Evolutionary conservation across 2,888 invertebrate species (phyloP), one percentile per base, ranked within the genome.

Genomic region (Drosophila crucigera): DNA sequence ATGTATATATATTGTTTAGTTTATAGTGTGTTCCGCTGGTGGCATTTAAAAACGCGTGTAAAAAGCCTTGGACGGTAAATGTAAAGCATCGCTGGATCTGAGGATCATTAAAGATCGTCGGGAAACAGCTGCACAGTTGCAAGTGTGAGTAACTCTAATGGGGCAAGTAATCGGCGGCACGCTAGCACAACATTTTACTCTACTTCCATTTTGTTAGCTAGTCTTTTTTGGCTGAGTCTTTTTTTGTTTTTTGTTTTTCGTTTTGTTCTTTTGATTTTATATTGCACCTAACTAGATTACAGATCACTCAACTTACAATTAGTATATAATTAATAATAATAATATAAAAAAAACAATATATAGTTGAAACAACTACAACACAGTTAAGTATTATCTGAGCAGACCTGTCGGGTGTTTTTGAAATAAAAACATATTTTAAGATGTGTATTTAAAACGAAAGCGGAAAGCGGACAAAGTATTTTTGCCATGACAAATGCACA

Each of bases 1-100:
- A 62, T 62, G 14, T 56, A 16, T 68, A 37, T 61, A 61, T 74
- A 61, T 49, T 64, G 49, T 63, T 62, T 62, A 68, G 59, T 54
- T 22, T 49, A 55, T 41, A 55, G 47, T 65, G 56, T 62, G 60
- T 64, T 78, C 79, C 79, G 78, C 41, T 61, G 30, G 28, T 58
- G 68, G 73, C 65, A 61, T 64, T 59, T 11, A 56, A 56, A 62
- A 66, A 62, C 65, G 68, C 59, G 71, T 72, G 62, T 72, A 73
- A 71, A 71, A 81, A 72, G 78, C 77, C 66, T 65, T 79, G 85
- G 85, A 86, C 85, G 85, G 85, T 80, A 73, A 83, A 39, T 75
- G 74, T 74, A 54, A 78, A 84, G 87, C 75, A 71, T 81, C 74
- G 72, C 67, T 71, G 68, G 47, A 37, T 28, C 22, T 6, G 10